Base-by-base conservation (phyloP, 2,797 vertebrate species). In the Aselliscus stoliczkanus region DNA sequence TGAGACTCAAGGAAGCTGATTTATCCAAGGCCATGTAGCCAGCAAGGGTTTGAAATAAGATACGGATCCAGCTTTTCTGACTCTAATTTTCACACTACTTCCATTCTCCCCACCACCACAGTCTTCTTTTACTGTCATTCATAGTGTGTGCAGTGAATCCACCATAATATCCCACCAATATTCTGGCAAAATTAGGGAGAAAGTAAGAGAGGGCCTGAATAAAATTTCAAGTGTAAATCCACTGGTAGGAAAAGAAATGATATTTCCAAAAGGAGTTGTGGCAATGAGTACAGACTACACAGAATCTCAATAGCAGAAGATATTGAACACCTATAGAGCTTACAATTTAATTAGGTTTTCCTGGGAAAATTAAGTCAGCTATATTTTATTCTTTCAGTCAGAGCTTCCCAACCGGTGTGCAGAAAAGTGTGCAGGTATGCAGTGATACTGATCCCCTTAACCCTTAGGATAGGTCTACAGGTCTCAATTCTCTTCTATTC, bases 11-110 rank as follows among this genome's bases (percentile, higher is more conserved):
- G 54, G n/a, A 94, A 75, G 58, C 2, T 91, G 79, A 91, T 83
- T 65, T 86, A 39, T 75, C 42, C 42, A 37, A 96, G 75, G 58
- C 54, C 27, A 72, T 56, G 56, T 12, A 82, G 56, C 39, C 31
- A 95, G 37, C 44, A 85, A 96, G 20, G 20, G n/a, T 77, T 62
- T 93, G 80, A 97, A 91, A 65, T 72, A 72, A 92, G 62, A 88
- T 7, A 80, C 17, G 8, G 18, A 92, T 64, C 17, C 65, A 92
- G 77, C 34, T 96, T 93, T 95, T 93, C 73, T 88, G 42, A 87
- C 31, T 90, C 44, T 84, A 58, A 65, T 72, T 73, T 52, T 93
- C 69, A 92, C 23, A 80, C 31, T 39, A 94, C 20, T 72, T 84
- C 42, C 37, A 77, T 60, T 79, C 29, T 94, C 42, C 23, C 47